phyloP scores from a whole-genome alignment of 2,797 vertebrate genomes.

The Aplochiton taeniatus region DNA sequence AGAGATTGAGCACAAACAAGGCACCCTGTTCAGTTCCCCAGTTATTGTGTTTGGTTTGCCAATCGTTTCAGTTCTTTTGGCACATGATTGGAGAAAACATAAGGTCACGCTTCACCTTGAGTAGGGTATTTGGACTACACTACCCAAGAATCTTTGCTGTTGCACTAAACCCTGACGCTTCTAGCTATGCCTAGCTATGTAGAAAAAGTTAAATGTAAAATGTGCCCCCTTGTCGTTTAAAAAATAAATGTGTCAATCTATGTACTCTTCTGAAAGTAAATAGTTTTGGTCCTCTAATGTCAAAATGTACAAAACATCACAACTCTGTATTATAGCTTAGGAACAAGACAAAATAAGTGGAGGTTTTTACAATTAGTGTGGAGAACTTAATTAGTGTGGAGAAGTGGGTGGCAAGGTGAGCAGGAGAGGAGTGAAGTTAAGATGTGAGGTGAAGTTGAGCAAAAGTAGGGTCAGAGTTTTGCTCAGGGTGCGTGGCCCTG shows the following conservation, averaged over 20 bases:
- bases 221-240: slow-evolving; percentile 52
- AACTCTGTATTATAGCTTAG: slow-evolving; percentile 62
- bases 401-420: slow-evolving; percentile 11
- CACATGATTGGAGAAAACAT: slow-evolving; percentile 54
- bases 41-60: slow-evolving; percentile 44
- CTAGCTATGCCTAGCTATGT: slow-evolving; percentile 36
- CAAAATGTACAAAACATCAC: slow-evolving; percentile 78
- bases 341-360: slow-evolving; percentile 45
- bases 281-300: slow-evolving; percentile 80
- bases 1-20: slow-evolving; percentile 59
- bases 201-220: slow-evolving; percentile 67
- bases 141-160: slow-evolving; percentile 40
- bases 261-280: slow-evolving; percentile 72
- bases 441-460: slow-evolving; percentile 10
- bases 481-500: slow-evolving; percentile 17
- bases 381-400: slow-evolving; percentile 58
- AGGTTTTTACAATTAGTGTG: slow-evolving; percentile 63
- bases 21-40: slow-evolving; percentile 57
- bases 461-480: slow-evolving; percentile 11
- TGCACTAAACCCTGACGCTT: slow-evolving; percentile 49
- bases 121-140: slow-evolving; percentile 33
- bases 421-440: slow-evolving; percentile 7
- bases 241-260: slow-evolving; percentile 70
- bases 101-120: slow-evolving; percentile 42
- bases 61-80: slow-evolving; percentile 60